A percentile compares a stretch with the other conserved stretches of the same genome.
Conservation (phyloP, 1,140 invertebrate genomes). For the Pollicipes pollicipes region DNA sequence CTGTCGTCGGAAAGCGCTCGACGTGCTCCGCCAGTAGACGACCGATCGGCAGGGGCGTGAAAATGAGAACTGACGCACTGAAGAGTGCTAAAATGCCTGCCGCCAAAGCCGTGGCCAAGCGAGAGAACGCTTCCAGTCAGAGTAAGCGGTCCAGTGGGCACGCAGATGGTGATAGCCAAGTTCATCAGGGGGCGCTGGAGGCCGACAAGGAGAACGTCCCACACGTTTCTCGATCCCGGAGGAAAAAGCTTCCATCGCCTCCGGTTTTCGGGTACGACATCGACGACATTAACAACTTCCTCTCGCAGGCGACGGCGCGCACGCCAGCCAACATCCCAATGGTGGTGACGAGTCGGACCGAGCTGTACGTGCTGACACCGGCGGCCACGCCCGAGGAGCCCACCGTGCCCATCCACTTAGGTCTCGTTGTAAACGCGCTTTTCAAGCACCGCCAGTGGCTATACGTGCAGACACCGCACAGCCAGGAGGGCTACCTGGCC, state of each 20-base stretch:
- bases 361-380: constrained; percentile 9
- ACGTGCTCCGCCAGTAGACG: too few relatives aligned
- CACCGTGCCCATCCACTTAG: constrained; percentile 11
- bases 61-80: too few relatives aligned
- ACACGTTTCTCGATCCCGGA: not conserved
- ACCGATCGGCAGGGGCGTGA: too few relatives aligned
- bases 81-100: too few relatives aligned
- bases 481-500: constrained; percentile 12
- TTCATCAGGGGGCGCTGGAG: too few relatives aligned
- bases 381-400: not conserved
- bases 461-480: constrained; percentile 15
- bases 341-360: constrained; percentile 15
- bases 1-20: too few relatives aligned
- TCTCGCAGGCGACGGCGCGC: not conserved
- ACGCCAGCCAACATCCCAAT: constrained; percentile 16
- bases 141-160: too few relatives aligned
- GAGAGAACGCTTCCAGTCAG: too few relatives aligned
- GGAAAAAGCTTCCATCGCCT: not conserved
- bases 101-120: too few relatives aligned
- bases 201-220: too few relatives aligned
- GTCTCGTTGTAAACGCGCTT: constrained; percentile 14
- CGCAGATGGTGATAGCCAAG: too few relatives aligned
- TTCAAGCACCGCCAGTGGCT: constrained; percentile 16
- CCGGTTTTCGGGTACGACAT: not conserved
- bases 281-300: not conserved